A percentile compares a stretch with the other conserved stretches of the same genome.
Evolutionary conservation across 1,140 invertebrate species (phyloP).

Genomic region (Idris sp.): DNA sequence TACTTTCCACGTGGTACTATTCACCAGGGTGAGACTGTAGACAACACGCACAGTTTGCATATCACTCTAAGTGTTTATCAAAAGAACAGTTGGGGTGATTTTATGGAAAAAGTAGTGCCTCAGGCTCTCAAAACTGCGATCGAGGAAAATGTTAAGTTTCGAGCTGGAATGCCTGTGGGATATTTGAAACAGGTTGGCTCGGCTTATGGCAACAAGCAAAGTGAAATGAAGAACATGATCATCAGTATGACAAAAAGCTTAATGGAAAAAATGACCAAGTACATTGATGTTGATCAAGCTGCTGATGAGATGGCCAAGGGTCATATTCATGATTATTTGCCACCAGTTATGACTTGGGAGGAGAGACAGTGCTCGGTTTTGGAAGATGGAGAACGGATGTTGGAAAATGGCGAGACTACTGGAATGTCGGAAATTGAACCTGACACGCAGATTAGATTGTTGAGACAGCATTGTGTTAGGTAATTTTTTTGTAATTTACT

Average conservation of each 20-base stretch:
- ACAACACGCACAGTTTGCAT: constrained; percentile 91
- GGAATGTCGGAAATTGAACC: constrained; percentile 83
- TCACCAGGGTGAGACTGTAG: constrained; percentile 90
- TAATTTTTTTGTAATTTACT: constrained; percentile 70
- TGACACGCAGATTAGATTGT: constrained; percentile 84
- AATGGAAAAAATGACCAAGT: constrained; percentile 81
- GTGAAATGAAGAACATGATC: constrained; percentile 79
- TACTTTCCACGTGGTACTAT: constrained; percentile 96
- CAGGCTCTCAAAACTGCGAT: constrained; percentile 86
- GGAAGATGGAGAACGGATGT: constrained; percentile 84
- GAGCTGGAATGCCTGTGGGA: constrained; percentile 89
- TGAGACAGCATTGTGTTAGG: constrained; percentile 85
- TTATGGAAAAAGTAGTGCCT: constrained; percentile 90
- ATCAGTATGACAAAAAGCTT: constrained; percentile 81
- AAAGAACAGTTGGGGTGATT: constrained; percentile 92
- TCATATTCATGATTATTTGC: constrained; percentile 92
- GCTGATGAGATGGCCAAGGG: constrained; percentile 91
- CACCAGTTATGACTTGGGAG: constrained; percentile 84
- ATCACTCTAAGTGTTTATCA: constrained; percentile 96
- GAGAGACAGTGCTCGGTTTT: constrained; percentile 84
- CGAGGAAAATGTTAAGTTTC: constrained; percentile 84
- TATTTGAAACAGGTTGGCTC: constrained; percentile 87
- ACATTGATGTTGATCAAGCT: constrained; percentile 87
- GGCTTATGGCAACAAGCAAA: constrained; percentile 79
- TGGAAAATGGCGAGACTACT: constrained; percentile 80